These are phyloP conservation scores for Dinocampus coccinellae DNA, from an alignment of 2,888 invertebrate genomes.

Conservation along the genomic window DNA sequence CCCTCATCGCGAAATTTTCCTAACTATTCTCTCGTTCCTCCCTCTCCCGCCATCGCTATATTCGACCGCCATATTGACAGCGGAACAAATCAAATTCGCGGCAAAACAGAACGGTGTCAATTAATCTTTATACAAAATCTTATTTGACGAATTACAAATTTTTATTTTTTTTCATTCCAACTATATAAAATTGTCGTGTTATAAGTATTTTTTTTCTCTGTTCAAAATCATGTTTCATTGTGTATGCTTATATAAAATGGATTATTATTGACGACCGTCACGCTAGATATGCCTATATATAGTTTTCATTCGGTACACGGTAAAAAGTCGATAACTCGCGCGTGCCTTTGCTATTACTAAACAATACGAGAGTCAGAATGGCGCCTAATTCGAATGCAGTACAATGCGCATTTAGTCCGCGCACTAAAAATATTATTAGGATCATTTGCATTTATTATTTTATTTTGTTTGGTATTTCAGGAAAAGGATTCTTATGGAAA, in stretches of 20 bases:
- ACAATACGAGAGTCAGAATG: too few species aligned
- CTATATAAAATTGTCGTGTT: background rate
- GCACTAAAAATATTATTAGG: background rate
- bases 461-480: constrained; percentile 71
- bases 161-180: background rate
- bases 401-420: too few species aligned
- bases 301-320: background rate
- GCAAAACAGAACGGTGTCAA: background rate
- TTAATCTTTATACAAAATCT: background rate
- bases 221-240: background rate
- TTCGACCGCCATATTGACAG: constrained; percentile 27
- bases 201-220: background rate
- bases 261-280: background rate
- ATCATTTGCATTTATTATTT: background rate
- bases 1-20: constrained; percentile 10
- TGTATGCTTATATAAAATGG: background rate
- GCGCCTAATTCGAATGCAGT: too few species aligned
- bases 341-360: background rate
- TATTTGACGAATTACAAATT: background rate
- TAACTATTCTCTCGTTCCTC: constrained; percentile 8
- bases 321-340: constrained; percentile 34
- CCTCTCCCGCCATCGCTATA: constrained; percentile 18
- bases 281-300: background rate
- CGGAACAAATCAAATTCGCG: constrained; percentile 11
- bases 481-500: constrained; percentile 98